Evolutionary conservation across 37 sponge, comb jelly and placozoan genomes (phyloP).

Genomic region (Spongilla lacustris): DNA sequence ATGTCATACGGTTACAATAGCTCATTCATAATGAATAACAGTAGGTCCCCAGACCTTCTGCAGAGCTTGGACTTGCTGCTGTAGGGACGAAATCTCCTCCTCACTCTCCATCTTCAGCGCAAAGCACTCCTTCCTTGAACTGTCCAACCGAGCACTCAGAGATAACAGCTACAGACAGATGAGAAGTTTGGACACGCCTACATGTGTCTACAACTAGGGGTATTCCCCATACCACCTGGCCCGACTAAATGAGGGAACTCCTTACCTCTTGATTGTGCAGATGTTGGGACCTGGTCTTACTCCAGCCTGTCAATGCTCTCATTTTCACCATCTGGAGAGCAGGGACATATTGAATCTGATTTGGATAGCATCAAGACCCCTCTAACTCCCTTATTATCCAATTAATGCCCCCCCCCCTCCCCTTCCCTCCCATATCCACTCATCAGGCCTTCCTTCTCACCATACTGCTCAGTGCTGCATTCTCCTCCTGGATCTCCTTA

Average conservation of each 20-base stretch:
- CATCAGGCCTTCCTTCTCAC: not conserved
- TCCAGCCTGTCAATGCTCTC: slow-evolving; percentile 43
- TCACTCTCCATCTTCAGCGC: slow-evolving; percentile 42
- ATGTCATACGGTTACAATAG: no score
- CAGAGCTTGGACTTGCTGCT: slow-evolving; percentile 50
- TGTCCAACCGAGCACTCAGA: slow-evolving; percentile 29
- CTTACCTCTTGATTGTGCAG: slow-evolving; percentile 20
- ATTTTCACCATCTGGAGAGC: slow-evolving; percentile 29
- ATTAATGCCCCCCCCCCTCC: no score
- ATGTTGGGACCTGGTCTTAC: not conserved
- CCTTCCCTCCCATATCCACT: not conserved
- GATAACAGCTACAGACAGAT: slow-evolving; percentile 21
- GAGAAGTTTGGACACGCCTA: no score
- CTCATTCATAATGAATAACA: no score
- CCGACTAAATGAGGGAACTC: no score
- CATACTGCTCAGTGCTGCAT: slow-evolving; percentile 52
- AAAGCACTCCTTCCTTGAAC: slow-evolving; percentile 4
- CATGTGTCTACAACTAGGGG: no score
- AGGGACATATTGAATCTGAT: not conserved
- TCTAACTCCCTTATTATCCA: not conserved
- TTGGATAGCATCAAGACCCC: slow-evolving; percentile 23
- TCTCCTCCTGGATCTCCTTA: slow-evolving; percentile 51
- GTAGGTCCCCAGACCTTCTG: slow-evolving; percentile 56
- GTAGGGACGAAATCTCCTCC: slow-evolving; percentile 52
- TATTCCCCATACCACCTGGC: not conserved